Evolutionary conservation across 2,113 vertebrate genomes (phyloP), one percentile per base, ranked within the genome.

Genomic region (Ctenodactylus gundi): DNA sequence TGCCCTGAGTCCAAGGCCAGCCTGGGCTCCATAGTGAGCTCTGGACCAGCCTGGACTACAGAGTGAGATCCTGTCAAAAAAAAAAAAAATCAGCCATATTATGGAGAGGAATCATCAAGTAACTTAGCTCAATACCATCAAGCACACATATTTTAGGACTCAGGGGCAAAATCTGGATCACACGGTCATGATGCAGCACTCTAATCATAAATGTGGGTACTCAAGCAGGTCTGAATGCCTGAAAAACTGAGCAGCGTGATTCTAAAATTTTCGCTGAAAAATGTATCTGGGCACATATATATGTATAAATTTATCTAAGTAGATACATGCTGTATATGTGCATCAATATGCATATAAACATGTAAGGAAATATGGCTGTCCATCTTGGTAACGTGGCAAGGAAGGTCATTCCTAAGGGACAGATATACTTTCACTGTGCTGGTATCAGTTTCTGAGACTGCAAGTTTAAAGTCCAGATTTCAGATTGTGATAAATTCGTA

Each of bases 241-340:
- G 55, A 65, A 87, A 73, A 76, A 14, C 0, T 83, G 7, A 7
- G 21, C 57, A 44, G 0, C 27, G 15, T 18, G 7, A 29, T 29
- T 58, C 44, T 9, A 73, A 81, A 70, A 75, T 36, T 44, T 17
- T 53, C 31, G 60, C 0, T 72, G 6, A n/a, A 60, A 64, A 72
- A n/a, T 36, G 41, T 11, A n/a, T n/a, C n/a, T n/a, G n/a, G n/a
- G 13, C 11, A 2, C 21, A 10, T 60, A 15, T 27, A 8, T 29
- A 13, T 1, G 4, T n/a, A 20, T 34, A 3, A 23, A 2, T 20
- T 6, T 46, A 12, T 51, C n/a, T n/a, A n/a, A n/a, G 2, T 25
- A 0, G 55, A 12, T 6, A 7, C 29, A 36, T 67, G 10, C 10
- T 14, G 25, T 41, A 7, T 13, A 20, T 49, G 3, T 7, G 7